Evolutionary conservation across 2,888 invertebrate genomes (phyloP), one percentile per base, ranked within the genome.

Genomic region (Ctena decussata): DNA sequence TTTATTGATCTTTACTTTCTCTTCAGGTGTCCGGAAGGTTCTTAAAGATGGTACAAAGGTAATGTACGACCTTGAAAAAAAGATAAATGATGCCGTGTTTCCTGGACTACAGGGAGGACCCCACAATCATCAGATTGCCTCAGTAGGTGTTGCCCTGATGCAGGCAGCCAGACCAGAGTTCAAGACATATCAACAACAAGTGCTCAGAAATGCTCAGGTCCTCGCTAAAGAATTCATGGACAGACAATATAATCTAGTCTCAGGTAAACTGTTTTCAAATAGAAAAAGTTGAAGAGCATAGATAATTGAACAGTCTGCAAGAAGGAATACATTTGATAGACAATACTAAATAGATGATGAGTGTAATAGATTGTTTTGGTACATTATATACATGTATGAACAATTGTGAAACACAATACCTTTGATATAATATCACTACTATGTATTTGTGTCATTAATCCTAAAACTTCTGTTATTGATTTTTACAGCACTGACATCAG

Each of bases 61-160:
- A 41, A 96, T 98, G 97, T 99, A 98, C 95, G 98, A 99, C 94
- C 96, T 98, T 70, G 99, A 99, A 96, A 97, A 96, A 90, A 97
- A 97, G 95, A 98, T 99, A 94, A 99, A 99, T 96, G 97, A 97
- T 93, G 97, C 98, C 1, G 98, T 99, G 82, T 99, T 99, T 96
- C 98, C 98, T 0, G 98, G 98, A 0, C 97, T 99, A 71, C 99
- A 99, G 96, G 99, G 99, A 60, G 99, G 99, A 0, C 99, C 99
- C 0, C 99, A 99, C 95, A 99, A 99, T 95, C 97, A 99, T 95
- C 97, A 98, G n/a, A 99, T 99, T 90, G 99, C 98, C 95, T 96
- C 95, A 88, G 96, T 99, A 89, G 99, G 99, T 24, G 98, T 99
- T 0, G 97, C 99, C n/a, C 97, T 99, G 97, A 98, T 97, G 93